Percentiles rank a stretch among this genome's conserved stretches.
Evolutionary conservation across 1,140 invertebrate species (phyloP).

Genomic region (Diorhabda elongata): DNA sequence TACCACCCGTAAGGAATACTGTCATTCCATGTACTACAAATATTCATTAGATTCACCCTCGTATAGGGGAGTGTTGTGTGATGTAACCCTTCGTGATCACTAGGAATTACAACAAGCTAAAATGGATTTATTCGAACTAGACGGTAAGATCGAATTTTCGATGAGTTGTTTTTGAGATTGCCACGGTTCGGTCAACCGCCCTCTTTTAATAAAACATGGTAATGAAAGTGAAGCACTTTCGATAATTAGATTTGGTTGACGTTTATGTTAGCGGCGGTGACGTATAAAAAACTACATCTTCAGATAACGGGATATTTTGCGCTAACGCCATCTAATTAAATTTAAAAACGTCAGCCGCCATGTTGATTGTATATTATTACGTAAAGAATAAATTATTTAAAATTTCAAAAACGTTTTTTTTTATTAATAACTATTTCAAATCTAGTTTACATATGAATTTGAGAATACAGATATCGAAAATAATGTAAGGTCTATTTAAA

Average conservation of each 20-base stretch:
- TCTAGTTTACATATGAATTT: too few species aligned
- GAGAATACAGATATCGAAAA: too few species aligned
- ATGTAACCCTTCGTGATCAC: background rate
- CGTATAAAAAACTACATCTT: too few species aligned
- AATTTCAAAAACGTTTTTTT: too few species aligned
- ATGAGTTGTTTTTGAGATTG: background rate
- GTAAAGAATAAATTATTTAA: too few species aligned
- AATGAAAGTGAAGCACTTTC: slow-evolving; percentile 33
- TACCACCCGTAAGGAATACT: slow-evolving; percentile 36
- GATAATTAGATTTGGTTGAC: slow-evolving; percentile 35
- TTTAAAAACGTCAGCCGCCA: too few species aligned
- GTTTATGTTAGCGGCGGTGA: background rate
- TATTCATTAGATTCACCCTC: slow-evolving; percentile 35
- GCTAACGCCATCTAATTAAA: too few species aligned
- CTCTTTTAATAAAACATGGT: slow-evolving; percentile 38
- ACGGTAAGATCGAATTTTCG: background rate
- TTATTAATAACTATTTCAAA: too few species aligned
- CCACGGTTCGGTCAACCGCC: slow-evolving; percentile 24
- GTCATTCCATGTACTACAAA: slow-evolving; percentile 38
- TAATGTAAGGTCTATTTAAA: too few species aligned
- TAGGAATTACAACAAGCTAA: background rate
- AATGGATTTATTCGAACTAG: background rate
- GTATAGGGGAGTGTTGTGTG: slow-evolving; percentile 17
- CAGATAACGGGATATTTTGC: too few species aligned
- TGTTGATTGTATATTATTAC: too few species aligned